These are phyloP conservation scores for Diadegma fenestrale DNA, from an alignment of 2,888 invertebrate genomes.

Conservation along the genomic window DNA sequence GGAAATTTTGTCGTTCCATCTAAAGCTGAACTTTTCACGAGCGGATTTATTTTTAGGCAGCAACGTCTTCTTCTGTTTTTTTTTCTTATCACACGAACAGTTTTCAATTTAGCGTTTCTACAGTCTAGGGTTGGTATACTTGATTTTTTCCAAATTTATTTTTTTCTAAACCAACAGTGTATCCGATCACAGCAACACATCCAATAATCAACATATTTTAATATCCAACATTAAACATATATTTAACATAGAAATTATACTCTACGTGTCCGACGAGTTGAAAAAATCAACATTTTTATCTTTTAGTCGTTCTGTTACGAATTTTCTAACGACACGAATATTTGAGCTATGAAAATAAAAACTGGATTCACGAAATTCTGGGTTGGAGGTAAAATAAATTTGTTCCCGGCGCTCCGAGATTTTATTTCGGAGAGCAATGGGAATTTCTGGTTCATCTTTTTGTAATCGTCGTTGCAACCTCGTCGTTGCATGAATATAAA, in stretches of 20 bases:
- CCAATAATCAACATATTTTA: conserved; percentile 64
- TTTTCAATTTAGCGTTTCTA: conserved; percentile 69
- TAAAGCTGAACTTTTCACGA: not conserved
- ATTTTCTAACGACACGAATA: not conserved
- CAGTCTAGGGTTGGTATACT: conserved; percentile 69
- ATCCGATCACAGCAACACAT: conserved; percentile 80
- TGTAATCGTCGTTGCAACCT: not conserved
- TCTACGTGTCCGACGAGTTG: conserved; percentile 48
- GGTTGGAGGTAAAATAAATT: not conserved
- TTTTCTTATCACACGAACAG: conserved; percentile 61
- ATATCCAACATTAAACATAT: conserved; percentile 70
- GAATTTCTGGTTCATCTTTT: not conserved
- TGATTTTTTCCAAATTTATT: conserved; percentile 3
- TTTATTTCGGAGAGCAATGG: not conserved
- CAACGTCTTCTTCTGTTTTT: conserved; percentile 62
- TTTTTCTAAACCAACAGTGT: conserved; percentile 72
- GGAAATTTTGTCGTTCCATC: not conserved
- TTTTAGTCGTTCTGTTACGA: conserved; percentile 4
- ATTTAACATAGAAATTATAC: conserved; percentile 76
- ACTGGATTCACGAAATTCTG: not conserved
- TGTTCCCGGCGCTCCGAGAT: not conserved
- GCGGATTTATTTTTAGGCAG: conserved; percentile 45
- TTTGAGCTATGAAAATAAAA: not conserved
- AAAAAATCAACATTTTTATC: not conserved
- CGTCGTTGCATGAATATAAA: not conserved